Base-by-base conservation (phyloP, 2,797 vertebrate genomes). In the Pangasius djambal region DNA sequence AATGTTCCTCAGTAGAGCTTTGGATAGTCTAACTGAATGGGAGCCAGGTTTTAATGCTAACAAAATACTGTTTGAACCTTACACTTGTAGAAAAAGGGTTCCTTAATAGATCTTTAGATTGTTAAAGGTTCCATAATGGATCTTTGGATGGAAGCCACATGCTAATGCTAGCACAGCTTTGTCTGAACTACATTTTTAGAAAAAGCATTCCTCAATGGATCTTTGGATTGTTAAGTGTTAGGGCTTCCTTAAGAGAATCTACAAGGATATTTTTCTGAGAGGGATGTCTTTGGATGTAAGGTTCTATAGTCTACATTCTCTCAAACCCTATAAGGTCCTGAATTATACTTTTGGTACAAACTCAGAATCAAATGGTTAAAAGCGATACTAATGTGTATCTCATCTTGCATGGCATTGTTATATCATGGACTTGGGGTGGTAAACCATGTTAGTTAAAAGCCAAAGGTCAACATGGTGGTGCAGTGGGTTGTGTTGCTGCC, bases 41-140 rank as follows among this genome's bases (percentile, higher is more conserved):
- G 25, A 52, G 48, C 48, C 28, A 52, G 4, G 4, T 55, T 55
- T 79, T 57, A 34, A 79, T 34, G 50, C 77, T 57, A 79, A 55
- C 77, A 79, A 22, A 55, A 31, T 50, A 34, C 57, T 55, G 77
- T 20, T 79, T 79, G 8, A 55, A 52, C 6, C 3, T 78, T 55
- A 31, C 48, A 18, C 75, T 55, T 31, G 48, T 52, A 52, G 44
- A 78, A n/a, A 78, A 52, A 52, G 31, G 28, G 28, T 55, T 55
- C 4, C 75, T 78, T 78, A 78, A 78, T 78, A 55, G 77, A 55
- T 79, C 50, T 55, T 79, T 31, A 79, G 77, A 79, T 20, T 55
- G n/a, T 31, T 57, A 31, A 79, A n/a, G 15, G 16, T 16, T 79
- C 15, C 18, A 37, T 81, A 81, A 59, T 81, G 55, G 78, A 12